These are phyloP conservation scores for Kobus ellipsiprymnus DNA, from an alignment of 2,113 vertebrate species.

Conservation along the genomic window DNA sequence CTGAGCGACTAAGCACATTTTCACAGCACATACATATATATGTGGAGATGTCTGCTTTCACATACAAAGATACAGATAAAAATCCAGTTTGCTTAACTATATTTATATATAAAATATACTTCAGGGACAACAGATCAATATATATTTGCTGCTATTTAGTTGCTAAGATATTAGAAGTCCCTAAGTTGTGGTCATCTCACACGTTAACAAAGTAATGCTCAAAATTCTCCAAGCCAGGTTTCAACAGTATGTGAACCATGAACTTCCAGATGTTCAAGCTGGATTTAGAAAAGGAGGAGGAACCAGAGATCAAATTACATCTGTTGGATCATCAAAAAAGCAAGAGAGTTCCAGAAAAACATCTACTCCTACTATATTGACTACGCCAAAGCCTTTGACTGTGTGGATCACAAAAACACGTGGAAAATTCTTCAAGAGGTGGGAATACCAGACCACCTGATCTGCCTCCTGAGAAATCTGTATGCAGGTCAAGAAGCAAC, in stretches of 20 bases:
- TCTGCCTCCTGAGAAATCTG: neutral
- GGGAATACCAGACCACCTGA: neutral
- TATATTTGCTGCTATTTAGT: neutral
- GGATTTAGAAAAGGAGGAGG: neutral
- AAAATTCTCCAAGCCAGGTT: neutral
- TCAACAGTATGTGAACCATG: neutral
- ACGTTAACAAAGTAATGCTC: neutral
- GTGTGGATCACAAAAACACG: neutral
- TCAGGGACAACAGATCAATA: neutral
- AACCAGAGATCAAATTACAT: neutral
- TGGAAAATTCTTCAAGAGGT: neutral
- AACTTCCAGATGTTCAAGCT: neutral
- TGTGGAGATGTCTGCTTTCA: neutral
- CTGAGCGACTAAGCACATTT: neutral
- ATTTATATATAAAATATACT: neutral
- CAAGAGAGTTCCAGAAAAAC: neutral
- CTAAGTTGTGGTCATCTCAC: neutral
- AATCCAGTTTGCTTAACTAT: neutral
- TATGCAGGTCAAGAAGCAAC: neutral
- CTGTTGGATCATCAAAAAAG: neutral
- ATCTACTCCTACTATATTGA: neutral
- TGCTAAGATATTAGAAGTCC: neutral
- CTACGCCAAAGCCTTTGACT: neutral
- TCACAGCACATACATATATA: neutral
- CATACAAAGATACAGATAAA: neutral